A percentile compares a stretch with the other conserved stretches of the same genome.
Conservation (phyloP, 2,888 invertebrate genomes). For the Palloptera scutellata region DNA sequence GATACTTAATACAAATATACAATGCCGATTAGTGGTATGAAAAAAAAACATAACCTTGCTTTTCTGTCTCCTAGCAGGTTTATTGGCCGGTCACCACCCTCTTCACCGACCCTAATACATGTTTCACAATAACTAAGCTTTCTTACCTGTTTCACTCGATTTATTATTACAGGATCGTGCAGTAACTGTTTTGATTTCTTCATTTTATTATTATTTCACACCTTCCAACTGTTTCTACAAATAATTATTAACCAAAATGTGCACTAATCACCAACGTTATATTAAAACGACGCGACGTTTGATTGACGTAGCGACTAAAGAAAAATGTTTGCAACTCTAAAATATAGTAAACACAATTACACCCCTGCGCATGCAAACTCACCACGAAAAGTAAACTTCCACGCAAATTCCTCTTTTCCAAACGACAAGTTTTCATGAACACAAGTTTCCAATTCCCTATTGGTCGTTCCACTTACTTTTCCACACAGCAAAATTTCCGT, state of each 20-base stretch:
- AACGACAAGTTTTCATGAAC: no score
- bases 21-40: not conserved
- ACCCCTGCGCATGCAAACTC: no score
- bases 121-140: not conserved
- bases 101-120: constrained; percentile 2
- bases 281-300: not conserved
- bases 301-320: not conserved
- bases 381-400: no score
- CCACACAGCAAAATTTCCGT: no score
- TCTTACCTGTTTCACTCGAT: constrained; percentile 68
- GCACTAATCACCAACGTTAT: not conserved
- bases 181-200: constrained; percentile 57
- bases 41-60: constrained; percentile 47
- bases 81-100: not conserved
- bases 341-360: no score
- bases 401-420: no score
- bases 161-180: constrained; percentile 69
- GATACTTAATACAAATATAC: constrained; percentile 64
- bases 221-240: not conserved
- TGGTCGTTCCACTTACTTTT: no score
- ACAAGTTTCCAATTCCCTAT: no score
- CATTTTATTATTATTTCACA: constrained; percentile 40
- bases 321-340: not conserved
- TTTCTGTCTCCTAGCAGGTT: not conserved
- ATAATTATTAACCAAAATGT: not conserved